Conservation (phyloP, 2,888 invertebrate genomes). For the Drosophila pegasa region DNA sequence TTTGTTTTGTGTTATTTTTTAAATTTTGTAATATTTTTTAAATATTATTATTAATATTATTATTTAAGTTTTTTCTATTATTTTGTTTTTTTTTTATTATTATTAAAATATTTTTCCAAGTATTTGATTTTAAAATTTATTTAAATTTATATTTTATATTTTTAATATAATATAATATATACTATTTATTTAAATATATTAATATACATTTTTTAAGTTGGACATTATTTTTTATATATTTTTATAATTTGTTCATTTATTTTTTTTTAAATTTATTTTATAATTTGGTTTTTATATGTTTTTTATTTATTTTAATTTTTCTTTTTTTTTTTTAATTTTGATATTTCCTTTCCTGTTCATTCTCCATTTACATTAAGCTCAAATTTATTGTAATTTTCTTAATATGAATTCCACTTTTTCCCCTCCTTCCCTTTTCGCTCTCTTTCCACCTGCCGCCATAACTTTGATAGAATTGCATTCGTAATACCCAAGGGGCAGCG, state of each 20-base stretch:
- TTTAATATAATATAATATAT: too few species aligned
- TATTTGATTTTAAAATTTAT: too few species aligned
- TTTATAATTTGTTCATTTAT: not conserved
- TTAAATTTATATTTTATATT: too few species aligned
- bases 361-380: not conserved
- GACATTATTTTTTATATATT: too few species aligned
- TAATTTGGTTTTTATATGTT: not conserved
- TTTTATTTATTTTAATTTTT: not conserved
- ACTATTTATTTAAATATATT: too few species aligned
- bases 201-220: too few species aligned
- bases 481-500: slow-evolving; percentile 4
- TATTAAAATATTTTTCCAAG: too few species aligned
- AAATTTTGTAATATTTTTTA: too few species aligned
- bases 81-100: not conserved
- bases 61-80: not conserved
- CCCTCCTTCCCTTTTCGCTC: not conserved
- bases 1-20: too few species aligned
- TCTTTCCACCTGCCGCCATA: not conserved
- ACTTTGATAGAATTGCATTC: slow-evolving; percentile 3
- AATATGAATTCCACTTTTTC: too few species aligned
- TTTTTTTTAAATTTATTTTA: not conserved
- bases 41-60: not conserved
- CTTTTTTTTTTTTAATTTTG: not conserved
- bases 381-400: too few species aligned
- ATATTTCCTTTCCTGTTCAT: not conserved